Evolutionary conservation across 2,797 vertebrate species (phyloP).

Genomic region (Gorsachius magnificus): DNA sequence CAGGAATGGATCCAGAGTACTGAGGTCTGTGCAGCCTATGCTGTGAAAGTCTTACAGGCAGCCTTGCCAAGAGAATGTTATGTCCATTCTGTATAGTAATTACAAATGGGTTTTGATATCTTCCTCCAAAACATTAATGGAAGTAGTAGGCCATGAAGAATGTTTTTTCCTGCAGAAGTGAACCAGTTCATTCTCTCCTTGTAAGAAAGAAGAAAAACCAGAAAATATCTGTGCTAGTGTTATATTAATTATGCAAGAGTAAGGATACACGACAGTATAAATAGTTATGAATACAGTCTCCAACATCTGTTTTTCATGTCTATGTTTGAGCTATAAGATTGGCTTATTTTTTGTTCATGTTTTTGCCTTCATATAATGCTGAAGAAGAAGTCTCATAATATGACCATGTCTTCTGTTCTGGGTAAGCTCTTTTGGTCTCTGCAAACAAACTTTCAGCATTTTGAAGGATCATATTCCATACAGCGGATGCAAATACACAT

Average conservation of each 20-base stretch:
- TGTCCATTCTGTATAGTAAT: neutral
- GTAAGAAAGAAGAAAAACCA: neutral
- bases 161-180: neutral
- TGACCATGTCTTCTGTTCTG: neutral
- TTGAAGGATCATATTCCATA: neutral
- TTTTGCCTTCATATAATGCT: neutral
- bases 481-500: neutral
- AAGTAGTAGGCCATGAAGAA: neutral
- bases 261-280: neutral
- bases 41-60: neutral
- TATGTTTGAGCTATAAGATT: neutral
- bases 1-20: neutral
- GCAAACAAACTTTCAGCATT: neutral
- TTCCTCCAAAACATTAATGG: neutral
- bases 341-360: neutral
- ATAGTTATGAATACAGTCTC: neutral
- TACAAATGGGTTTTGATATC: neutral
- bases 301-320: neutral
- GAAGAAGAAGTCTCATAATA: neutral
- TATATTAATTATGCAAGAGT: neutral
- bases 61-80: neutral
- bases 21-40: neutral
- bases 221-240: accelerated
- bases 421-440: neutral
- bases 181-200: neutral